Base-by-base conservation (phyloP, 2,797 vertebrate species). In the Periparus ater region DNA sequence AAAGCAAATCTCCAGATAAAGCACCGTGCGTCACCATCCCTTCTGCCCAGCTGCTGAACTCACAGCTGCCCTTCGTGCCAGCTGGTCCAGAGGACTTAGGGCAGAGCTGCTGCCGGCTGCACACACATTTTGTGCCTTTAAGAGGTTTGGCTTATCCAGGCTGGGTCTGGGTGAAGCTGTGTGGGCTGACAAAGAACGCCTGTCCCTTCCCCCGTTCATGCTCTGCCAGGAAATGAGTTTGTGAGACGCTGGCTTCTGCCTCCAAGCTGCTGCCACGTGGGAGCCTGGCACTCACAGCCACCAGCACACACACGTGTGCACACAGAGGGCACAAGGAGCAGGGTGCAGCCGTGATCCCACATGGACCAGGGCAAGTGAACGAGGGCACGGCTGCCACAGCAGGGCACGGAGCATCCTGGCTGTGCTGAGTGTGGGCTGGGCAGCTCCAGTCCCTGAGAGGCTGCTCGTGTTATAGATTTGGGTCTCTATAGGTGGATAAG, bases 241-340 rank as follows among this genome's bases (percentile, higher is more conserved):
- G 91, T 77, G 87, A 88, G 91, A 73, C 0, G 0, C 30, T 27
- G 80, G 91, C 79, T 93, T 57, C 92, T 95, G 93, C 75, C 91
- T 89, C 60, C 97, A 91, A 5, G 91, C 92, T 96, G 91, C 94
- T 96, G 92, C 91, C 81, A 20, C 75, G 90, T 36, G 71, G 83
- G 79, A 93, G 90, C 91, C 88, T 74, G 92, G 95, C 1, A 6
- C 92, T 76, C 48, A 2, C 54, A 63, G 91, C 65, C 88, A 60
- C 57, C 9, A 4, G 84, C 62, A 51, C 80, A 44, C 58, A 38
- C 60, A 75, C 5, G 4, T 71, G 72, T 80, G 78, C 47, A 44
- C 57, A 7, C 29, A 10, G 9, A 53, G 8, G 9, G 13, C 74
- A 58, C 70, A 8, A n/a, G 45, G 9, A 11, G 75, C 23, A 38